phyloP scores from a whole-genome alignment of 2,113 vertebrate genomes.

The Vanacampus margaritifer region DNA sequence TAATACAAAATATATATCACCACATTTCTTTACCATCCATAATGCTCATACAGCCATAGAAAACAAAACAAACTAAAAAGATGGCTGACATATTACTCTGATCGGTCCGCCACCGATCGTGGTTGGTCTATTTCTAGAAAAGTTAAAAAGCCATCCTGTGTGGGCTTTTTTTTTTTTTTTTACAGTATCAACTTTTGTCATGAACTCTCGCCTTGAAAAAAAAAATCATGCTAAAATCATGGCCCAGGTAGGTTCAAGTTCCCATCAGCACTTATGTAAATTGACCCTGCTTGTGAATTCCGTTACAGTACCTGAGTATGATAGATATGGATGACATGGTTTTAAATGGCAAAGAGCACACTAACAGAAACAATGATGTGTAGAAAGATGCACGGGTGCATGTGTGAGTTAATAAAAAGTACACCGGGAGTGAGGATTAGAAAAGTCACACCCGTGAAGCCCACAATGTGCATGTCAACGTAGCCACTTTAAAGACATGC shows the following conservation, averaged over 20 bases:
- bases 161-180: background rate
- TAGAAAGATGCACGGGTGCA: constrained; percentile 9
- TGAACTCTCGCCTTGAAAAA: constrained; percentile 31
- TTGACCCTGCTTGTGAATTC: constrained; percentile 21
- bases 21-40: constrained; percentile 36
- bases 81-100: background rate
- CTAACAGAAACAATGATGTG: constrained; percentile 1
- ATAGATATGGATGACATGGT: constrained; percentile 11
- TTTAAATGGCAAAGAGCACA: constrained; percentile 9
- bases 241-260: constrained; percentile 19
- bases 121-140: too few relatives aligned
- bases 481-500: constrained; percentile 11
- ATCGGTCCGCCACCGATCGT: too few relatives aligned
- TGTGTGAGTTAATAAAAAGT: constrained; percentile 6
- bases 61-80: constrained; percentile 6
- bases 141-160: background rate
- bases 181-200: constrained; percentile 5
- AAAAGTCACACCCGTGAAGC: background rate
- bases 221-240: background rate
- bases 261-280: background rate
- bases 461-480: constrained; percentile 4
- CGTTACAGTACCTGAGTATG: constrained; percentile 52
- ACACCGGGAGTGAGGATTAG: background rate
- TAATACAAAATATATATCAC: constrained; percentile 29
- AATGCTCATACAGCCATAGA: constrained; percentile 45